A percentile compares a stretch with the other conserved stretches of the same genome.
phyloP scores from a whole-genome alignment of 2,888 invertebrate species.

The Sericinus montela region DNA sequence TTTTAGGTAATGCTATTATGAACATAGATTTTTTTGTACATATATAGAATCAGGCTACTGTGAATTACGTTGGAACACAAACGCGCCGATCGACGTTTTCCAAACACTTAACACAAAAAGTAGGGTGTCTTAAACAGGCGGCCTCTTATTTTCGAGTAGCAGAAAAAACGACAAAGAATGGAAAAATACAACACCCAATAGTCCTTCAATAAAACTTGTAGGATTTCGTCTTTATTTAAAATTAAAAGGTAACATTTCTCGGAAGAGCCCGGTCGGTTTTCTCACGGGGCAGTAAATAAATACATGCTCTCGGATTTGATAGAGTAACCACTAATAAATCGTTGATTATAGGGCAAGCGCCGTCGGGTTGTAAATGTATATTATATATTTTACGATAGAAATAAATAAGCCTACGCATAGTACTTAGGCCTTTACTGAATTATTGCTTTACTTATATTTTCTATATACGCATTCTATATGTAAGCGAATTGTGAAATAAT shows the following conservation, averaged over 20 bases:
- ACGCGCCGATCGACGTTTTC: slow-evolving; percentile 36
- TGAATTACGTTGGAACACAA: slow-evolving; percentile 37
- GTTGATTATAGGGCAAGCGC: slow-evolving; percentile 68
- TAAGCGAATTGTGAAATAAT: no score
- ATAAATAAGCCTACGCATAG: slow-evolving; percentile 41
- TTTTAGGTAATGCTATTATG: slow-evolving; percentile 26
- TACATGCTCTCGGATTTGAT: slow-evolving; percentile 53
- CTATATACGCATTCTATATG: no score
- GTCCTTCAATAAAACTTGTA: slow-evolving; percentile 64
- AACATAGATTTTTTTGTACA: slow-evolving; percentile 28
- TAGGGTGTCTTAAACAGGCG: slow-evolving; percentile 24
- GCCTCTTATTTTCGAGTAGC: slow-evolving; percentile 36
- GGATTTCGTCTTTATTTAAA: slow-evolving; percentile 68
- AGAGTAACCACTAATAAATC: slow-evolving; percentile 68
- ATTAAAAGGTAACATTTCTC: slow-evolving; percentile 66
- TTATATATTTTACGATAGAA: slow-evolving; percentile 59
- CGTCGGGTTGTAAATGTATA: slow-evolving; percentile 62
- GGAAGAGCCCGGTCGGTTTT: slow-evolving; percentile 54
- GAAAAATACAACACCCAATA: slow-evolving; percentile 53
- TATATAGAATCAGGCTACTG: slow-evolving; percentile 43
- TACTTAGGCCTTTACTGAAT: slow-evolving; percentile 11
- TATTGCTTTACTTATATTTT: neutral
- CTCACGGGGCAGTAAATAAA: slow-evolving; percentile 56
- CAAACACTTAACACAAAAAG: slow-evolving; percentile 40
- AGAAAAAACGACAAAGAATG: slow-evolving; percentile 40